Conservation (phyloP, 2,113 vertebrate species). For the Carassius gibelio region DNA sequence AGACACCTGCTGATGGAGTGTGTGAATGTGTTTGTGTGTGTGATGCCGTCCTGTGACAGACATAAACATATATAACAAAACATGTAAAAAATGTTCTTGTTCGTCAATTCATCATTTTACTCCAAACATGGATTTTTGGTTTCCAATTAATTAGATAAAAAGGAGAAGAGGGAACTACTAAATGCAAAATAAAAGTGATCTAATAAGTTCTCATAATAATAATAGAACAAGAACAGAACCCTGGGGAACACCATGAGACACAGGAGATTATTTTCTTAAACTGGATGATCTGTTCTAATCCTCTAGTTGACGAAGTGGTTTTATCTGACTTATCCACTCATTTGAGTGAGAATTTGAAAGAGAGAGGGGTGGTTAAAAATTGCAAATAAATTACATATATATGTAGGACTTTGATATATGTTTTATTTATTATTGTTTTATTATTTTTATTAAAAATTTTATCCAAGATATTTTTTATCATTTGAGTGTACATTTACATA, state of each 20-base stretch:
- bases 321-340: neutral
- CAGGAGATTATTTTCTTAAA: neutral
- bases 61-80: constrained; percentile 12
- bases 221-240: no score
- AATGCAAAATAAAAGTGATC: neutral
- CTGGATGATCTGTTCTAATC: neutral
- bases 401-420: no score
- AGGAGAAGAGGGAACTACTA: no score
- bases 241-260: no score
- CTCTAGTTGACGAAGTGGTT: neutral
- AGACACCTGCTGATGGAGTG: constrained; percentile 74
- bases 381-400: no score
- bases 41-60: neutral
- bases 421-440: no score
- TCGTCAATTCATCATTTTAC: neutral
- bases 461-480: no score
- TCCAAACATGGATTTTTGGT: neutral
- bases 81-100: neutral
- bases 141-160: no score
- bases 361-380: neutral
- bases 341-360: neutral
- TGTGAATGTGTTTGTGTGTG: constrained; percentile 42
- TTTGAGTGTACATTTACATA: neutral
- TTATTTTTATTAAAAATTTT: no score
- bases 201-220: neutral